Evolutionary conservation across 2,888 invertebrate species (phyloP).

Genomic region (Pseudeuparius sepicola): DNA sequence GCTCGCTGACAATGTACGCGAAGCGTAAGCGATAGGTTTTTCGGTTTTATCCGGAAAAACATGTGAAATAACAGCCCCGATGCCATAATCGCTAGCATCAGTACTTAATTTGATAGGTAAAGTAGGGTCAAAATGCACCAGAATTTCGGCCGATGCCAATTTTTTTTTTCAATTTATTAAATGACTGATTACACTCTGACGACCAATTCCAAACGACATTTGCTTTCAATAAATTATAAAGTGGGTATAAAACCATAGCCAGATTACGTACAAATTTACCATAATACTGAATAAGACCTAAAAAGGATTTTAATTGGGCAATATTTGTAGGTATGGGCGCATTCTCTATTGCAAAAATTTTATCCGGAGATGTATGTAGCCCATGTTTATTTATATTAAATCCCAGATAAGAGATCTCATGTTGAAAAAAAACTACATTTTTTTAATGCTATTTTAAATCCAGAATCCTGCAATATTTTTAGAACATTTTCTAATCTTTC

Average conservation of each 20-base stretch:
- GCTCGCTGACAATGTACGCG: too few relatives aligned
- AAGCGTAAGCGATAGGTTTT: too few relatives aligned
- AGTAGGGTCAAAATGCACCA: constrained; percentile 18
- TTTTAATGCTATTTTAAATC: not conserved
- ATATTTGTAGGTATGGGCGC: constrained; percentile 16
- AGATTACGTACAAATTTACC: constrained; percentile 19
- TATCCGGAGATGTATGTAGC: constrained; percentile 13
- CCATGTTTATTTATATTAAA: constrained; percentile 9
- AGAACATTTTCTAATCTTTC: not conserved
- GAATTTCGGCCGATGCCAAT: constrained; percentile 15
- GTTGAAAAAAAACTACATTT: constrained; percentile 2
- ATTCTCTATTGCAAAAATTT: constrained; percentile 16
- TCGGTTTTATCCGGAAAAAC: too few relatives aligned
- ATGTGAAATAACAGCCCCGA: too few relatives aligned
- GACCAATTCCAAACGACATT: not conserved
- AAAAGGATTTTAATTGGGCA: constrained; percentile 18
- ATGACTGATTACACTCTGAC: not conserved
- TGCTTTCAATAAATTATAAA: constrained; percentile 14
- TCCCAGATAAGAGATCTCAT: not conserved
- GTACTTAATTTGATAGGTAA: constrained; percentile 19
- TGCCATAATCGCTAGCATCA: too few relatives aligned
- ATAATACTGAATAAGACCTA: constrained; percentile 21
- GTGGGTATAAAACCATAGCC: constrained; percentile 17
- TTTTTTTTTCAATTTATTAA: constrained; percentile 16
- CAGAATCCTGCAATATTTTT: constrained; percentile 1